Base-by-base conservation (phyloP, 2,113 vertebrate species). In the Chloropsis hardwickii region DNA sequence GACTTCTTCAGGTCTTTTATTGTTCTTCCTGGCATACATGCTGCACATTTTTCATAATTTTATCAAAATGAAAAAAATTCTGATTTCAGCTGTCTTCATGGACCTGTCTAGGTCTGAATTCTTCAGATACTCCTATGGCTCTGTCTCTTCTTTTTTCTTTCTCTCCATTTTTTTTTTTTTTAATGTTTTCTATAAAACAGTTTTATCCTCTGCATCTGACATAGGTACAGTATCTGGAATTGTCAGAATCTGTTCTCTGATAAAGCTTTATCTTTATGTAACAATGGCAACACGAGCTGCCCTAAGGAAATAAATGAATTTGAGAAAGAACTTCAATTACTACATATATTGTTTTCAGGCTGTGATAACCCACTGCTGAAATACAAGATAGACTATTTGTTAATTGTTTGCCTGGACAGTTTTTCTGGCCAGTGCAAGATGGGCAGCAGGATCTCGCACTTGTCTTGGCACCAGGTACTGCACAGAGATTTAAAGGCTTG, bases 111-210 rank as follows among this genome's bases (percentile, higher is more conserved):
- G 42, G 35, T 61, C 58, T 65, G n/a, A 58, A 47, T 1, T 3
- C 16, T 90, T 70, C 29, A 70, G 29, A 9, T n/a, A 35, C 5
- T 6, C 37, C 16, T 62, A 23, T 44, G 35, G 12, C 40, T 87
- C 48, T 76, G 17, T 15, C 25, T 1, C 23, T 62, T 6, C 3
- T 48, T 39, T 6, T 23, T 11, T 23, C 7, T 28, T 4, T 8
- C 35, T 42, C 2, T 19, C 4, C 48, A 5, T 53, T 0, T 18
- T 28, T 8, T 3, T n/a, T 23, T 47, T n/a, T 50, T 31, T 8
- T 8, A 1, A 27, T 40, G 3, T 44, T 47, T 33, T 47, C 37
- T 77, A n/a, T 37, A 24, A 45, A 39, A 66, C 27, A 47, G 5
- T 40, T 85, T 80, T 48, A 48, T 45, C 27, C 12, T 60, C 39